Conservation (phyloP, 30 jellyfish, hydroid and myxozoan genomes). For the Mastigias papua region DNA sequence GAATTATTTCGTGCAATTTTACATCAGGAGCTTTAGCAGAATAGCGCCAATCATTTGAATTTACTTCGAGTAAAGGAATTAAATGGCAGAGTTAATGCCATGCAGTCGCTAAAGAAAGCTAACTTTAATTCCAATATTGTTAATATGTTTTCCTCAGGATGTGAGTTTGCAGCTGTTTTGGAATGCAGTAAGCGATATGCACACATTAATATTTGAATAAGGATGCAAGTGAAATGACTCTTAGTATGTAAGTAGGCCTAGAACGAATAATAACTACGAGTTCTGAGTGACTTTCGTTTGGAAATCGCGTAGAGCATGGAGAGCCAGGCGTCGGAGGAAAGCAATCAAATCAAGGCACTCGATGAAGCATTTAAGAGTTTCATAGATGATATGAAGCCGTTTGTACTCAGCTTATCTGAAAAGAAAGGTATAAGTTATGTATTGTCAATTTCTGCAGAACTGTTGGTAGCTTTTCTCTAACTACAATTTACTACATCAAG, state of each 20-base stretch:
- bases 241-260: no score
- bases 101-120: background rate
- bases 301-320: background rate
- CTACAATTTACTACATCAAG: no score
- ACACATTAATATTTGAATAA: no score
- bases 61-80: background rate
- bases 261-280: no score
- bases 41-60: slow-evolving; percentile 9
- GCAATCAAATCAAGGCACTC: slow-evolving; percentile 15
- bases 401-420: slow-evolving; percentile 69
- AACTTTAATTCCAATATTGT: background rate
- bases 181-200: no score
- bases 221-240: no score
- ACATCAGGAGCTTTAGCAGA: background rate
- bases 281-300: background rate
- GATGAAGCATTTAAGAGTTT: slow-evolving; percentile 73
- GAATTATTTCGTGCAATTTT: slow-evolving; percentile 26
- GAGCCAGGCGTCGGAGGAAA: background rate
- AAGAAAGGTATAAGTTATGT: slow-evolving; percentile 47
- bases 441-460: no score
- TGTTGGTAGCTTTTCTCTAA: no score
- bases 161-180: background rate
- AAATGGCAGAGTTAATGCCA: background rate
- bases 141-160: background rate
- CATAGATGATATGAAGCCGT: slow-evolving; percentile 79